A percentile compares a stretch with the other conserved stretches of the same genome.
Evolutionary conservation across 1,140 invertebrate genomes (phyloP).

Genomic region (Coptotermes formosanus): DNA sequence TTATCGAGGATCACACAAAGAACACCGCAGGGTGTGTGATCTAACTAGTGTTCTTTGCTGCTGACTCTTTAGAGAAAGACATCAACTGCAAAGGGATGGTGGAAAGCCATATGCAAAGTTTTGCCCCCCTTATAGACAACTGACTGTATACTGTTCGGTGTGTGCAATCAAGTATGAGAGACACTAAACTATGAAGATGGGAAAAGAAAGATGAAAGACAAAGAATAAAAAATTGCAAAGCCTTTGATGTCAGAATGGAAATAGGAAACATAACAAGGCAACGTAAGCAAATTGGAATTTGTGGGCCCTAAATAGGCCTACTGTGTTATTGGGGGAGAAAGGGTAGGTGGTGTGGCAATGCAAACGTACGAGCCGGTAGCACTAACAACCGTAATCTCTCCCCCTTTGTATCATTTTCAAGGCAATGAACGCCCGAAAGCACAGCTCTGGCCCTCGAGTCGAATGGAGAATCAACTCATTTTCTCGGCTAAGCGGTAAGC

Average conservation of each 20-base stretch:
- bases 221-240: slow-evolving; percentile 5
- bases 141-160: background rate
- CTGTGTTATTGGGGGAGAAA: background rate
- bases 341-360: no score
- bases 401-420: no score
- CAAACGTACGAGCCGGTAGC: no score
- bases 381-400: no score
- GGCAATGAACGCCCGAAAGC: no score
- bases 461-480: no score
- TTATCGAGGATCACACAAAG: background rate
- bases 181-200: background rate
- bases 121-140: background rate
- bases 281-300: background rate
- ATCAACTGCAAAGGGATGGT: background rate
- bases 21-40: background rate
- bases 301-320: background rate
- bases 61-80: background rate
- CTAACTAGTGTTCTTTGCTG: background rate
- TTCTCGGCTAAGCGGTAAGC: no score
- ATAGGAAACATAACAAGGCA: background rate
- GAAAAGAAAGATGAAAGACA: background rate
- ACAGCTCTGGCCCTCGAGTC: no score
- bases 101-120: background rate
- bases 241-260: background rate
- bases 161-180: background rate